These are phyloP conservation scores for Pogonocichla stellata DNA, from an alignment of 2,113 vertebrate genomes.

Conservation along the genomic window DNA sequence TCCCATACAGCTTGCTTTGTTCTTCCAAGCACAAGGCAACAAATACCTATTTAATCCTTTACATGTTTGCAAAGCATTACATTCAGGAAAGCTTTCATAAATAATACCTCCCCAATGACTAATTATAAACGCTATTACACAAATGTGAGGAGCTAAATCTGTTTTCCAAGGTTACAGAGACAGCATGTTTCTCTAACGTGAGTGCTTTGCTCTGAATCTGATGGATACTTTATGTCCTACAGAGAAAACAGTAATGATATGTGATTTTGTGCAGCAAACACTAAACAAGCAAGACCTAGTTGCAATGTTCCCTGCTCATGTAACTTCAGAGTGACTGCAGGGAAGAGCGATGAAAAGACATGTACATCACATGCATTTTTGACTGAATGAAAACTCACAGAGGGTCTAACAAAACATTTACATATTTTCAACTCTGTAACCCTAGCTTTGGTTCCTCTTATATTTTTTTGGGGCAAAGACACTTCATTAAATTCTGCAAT, in stretches of 20 bases:
- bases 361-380: not conserved
- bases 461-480: not conserved
- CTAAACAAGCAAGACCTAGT: not conserved
- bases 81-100: constrained; percentile 25
- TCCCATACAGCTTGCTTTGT: not conserved
- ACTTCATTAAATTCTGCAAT: not conserved
- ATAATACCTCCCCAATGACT: not conserved
- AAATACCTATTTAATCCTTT: not conserved
- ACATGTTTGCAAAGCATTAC: not conserved
- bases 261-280: not conserved
- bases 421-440: not conserved
- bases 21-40: not conserved
- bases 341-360: not conserved
- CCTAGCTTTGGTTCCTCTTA: not conserved
- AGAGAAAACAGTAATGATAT: constrained; percentile 2
- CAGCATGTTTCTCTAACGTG: not conserved
- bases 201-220: not conserved
- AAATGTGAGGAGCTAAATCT: constrained; percentile 4
- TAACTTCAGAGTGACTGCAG: not conserved
- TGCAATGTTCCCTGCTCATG: not conserved
- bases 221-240: not conserved
- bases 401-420: not conserved
- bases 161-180: not conserved
- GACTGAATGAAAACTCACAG: not conserved
- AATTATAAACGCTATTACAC: constrained; percentile 5